Evolutionary conservation across 2,888 invertebrate genomes (phyloP).

Genomic region (Parelbella ahira): DNA sequence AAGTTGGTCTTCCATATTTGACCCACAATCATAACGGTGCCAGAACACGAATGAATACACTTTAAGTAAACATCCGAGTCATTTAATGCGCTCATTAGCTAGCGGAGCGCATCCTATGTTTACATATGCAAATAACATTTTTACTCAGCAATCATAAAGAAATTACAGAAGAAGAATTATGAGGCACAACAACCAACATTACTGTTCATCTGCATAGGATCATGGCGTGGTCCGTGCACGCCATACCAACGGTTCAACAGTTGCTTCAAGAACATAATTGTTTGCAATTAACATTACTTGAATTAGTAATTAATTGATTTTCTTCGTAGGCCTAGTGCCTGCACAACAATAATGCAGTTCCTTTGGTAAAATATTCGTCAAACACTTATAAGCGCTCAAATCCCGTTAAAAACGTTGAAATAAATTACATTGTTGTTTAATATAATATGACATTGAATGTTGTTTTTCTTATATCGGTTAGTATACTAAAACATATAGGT

Average conservation of each 20-base stretch:
- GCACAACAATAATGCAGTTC: too few relatives aligned
- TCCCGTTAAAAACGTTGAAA: too few relatives aligned
- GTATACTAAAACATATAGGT: too few relatives aligned
- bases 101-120: constrained; percentile 15
- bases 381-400: too few relatives aligned
- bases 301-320: too few relatives aligned
- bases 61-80: constrained; percentile 18
- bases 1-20: too few relatives aligned
- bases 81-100: constrained; percentile 19
- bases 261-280: constrained; percentile 26
- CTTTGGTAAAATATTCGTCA: too few relatives aligned
- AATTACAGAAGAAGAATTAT: constrained; percentile 23
- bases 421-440: too few relatives aligned
- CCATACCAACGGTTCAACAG: constrained; percentile 30
- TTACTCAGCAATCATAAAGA: constrained; percentile 25
- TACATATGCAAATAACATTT: constrained; percentile 23
- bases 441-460: too few relatives aligned
- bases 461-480: too few relatives aligned
- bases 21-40: too few relatives aligned
- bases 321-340: constrained; percentile 35
- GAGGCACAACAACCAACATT: constrained; percentile 9
- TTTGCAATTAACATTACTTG: too few relatives aligned
- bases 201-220: constrained; percentile 16
- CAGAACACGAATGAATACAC: constrained; percentile 1
- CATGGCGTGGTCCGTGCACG: constrained; percentile 27